Percentiles rank a stretch among this genome's conserved stretches.
These are phyloP conservation scores for Eupithecia tripunctaria DNA, from an alignment of 2,888 invertebrate species.

Conservation along the genomic window DNA sequence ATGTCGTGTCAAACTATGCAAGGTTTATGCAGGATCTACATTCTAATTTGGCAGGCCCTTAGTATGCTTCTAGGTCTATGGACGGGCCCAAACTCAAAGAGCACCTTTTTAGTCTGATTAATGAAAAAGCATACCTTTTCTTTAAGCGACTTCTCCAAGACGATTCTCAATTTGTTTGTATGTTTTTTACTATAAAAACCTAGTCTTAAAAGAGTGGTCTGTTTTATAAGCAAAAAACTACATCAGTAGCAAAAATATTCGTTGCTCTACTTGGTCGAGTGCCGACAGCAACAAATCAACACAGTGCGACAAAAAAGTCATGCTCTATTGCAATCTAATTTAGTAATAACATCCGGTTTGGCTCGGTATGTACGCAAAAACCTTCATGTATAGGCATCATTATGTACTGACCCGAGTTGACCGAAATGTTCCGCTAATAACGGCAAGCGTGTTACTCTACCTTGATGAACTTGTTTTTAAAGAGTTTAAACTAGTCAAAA, in stretches of 20 bases:
- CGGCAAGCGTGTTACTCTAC: slow-evolving; percentile 10
- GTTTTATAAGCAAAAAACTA: slow-evolving; percentile 3
- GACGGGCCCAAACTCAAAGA: too few species aligned
- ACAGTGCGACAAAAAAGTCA: slow-evolving; percentile 54
- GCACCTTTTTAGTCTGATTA: too few species aligned
- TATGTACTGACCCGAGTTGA: slow-evolving; percentile 51
- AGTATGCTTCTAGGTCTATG: too few species aligned
- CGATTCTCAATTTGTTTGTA: too few species aligned
- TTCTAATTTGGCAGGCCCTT: too few species aligned
- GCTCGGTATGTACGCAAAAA: slow-evolving; percentile 53
- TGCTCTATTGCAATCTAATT: slow-evolving; percentile 69
- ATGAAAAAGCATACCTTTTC: too few species aligned
- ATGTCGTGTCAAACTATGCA: too few species aligned
- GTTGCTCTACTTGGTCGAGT: slow-evolving; percentile 19
- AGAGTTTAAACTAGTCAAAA: background rate
- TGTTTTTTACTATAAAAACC: background rate
- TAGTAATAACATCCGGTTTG: slow-evolving; percentile 67
- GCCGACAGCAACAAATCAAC: slow-evolving; percentile 45
- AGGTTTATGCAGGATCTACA: too few species aligned
- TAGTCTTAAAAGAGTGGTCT: background rate
- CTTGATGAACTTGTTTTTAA: background rate
- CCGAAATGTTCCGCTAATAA: slow-evolving; percentile 36
- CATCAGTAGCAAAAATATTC: slow-evolving; percentile 13
- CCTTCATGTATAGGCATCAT: slow-evolving; percentile 50
- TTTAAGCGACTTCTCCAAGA: too few species aligned